These are phyloP conservation scores for Spheniscus humboldti DNA, from an alignment of 2,797 vertebrate species.

Conservation along the genomic window DNA sequence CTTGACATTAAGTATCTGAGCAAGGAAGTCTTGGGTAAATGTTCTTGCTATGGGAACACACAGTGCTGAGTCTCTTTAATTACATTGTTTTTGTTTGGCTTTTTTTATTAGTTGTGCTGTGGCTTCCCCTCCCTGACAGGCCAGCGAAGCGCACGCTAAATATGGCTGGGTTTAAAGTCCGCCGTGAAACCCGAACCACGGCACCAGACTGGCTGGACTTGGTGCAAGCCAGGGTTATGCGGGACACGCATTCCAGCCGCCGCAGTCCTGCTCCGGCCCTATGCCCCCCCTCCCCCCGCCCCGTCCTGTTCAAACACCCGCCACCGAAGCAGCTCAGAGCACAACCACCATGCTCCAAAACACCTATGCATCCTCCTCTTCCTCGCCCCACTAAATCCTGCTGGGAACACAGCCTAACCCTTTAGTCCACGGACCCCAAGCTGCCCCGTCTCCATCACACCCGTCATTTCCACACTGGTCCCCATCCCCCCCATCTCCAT, in stretches of 20 bases:
- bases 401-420: neutral
- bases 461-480: neutral
- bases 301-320: neutral
- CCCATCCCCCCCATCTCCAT: neutral
- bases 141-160: constrained; percentile 79
- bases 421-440: neutral
- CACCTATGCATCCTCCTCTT: neutral
- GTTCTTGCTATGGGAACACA: constrained; percentile 65
- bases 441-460: rapidly evolving
- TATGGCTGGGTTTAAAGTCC: constrained; percentile 86
- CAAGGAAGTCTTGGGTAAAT: constrained; percentile 53
- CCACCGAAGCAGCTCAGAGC: neutral
- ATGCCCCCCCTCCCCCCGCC: neutral
- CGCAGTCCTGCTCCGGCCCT: neutral
- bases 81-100: constrained; percentile 68
- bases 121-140: constrained; percentile 54
- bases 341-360: neutral
- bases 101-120: constrained; percentile 59
- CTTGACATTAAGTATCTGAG: constrained; percentile 39
- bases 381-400: neutral
- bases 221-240: constrained; percentile 63
- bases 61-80: constrained; percentile 69
- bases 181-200: constrained; percentile 87
- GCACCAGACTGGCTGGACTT: constrained; percentile 93
- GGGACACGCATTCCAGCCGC: constrained; percentile 60